Evolutionary conservation across 2,888 invertebrate species (phyloP).

Genomic region (Druceiella hillmani): DNA sequence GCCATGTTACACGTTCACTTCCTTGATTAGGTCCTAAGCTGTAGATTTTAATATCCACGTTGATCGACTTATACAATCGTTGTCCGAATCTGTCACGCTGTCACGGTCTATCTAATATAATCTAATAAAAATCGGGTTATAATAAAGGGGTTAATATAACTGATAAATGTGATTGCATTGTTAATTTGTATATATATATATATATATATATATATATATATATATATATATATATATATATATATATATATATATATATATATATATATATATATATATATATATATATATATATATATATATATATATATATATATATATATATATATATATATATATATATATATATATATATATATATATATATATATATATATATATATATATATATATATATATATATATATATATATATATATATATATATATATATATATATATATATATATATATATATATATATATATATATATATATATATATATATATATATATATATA

Average conservation of each 20-base stretch:
- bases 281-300: constrained; percentile 9
- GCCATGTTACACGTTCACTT: too few relatives aligned
- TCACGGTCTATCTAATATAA: too few relatives aligned
- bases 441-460: constrained; percentile 7
- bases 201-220: constrained; percentile 4
- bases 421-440: constrained; percentile 7
- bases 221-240: neutral
- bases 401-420: constrained; percentile 8
- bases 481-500: constrained; percentile 5
- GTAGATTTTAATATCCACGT: too few relatives aligned
- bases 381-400: constrained; percentile 9
- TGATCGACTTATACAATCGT: too few relatives aligned
- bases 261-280: constrained; percentile 9
- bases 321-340: constrained; percentile 11
- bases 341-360: constrained; percentile 11
- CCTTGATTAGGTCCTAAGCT: too few relatives aligned
- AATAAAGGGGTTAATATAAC: too few relatives aligned
- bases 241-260: constrained; percentile 4
- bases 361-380: constrained; percentile 4
- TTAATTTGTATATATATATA: too few relatives aligned
- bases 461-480: constrained; percentile 8
- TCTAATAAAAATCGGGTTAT: too few relatives aligned
- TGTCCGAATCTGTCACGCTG: too few relatives aligned
- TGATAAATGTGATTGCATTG: too few relatives aligned
- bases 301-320: constrained; percentile 11